Conservation (phyloP, 2,888 invertebrate genomes). For the Aricia artaxerxes region DNA sequence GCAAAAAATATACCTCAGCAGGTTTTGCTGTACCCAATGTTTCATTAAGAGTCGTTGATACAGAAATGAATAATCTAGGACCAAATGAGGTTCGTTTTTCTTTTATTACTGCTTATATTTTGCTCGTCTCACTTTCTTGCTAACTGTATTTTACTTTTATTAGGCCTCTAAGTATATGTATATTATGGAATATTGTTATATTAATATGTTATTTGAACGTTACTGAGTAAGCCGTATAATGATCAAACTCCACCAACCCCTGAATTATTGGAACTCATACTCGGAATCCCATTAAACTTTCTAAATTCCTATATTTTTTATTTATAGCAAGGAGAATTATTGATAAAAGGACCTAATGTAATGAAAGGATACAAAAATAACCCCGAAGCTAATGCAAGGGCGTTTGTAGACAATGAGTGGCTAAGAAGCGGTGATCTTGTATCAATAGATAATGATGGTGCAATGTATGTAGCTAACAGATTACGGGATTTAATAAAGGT, state of each 20-base stretch:
- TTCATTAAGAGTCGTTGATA: conserved; percentile 76
- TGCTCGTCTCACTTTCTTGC: neutral
- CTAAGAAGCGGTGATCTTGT: conserved; percentile 87
- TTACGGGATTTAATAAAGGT: conserved; percentile 91
- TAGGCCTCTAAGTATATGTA: too few relatives aligned
- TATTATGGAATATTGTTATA: too few relatives aligned
- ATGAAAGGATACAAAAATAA: conserved; percentile 91
- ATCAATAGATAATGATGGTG: conserved; percentile 82
- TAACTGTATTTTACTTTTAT: too few relatives aligned
- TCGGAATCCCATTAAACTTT: too few relatives aligned
- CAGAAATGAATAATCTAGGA: conserved; percentile 66
- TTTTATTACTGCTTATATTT: neutral
- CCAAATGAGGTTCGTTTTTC: conserved; percentile 52
- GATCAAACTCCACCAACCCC: too few relatives aligned
- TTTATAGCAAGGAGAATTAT: conserved; percentile 84
- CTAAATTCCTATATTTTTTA: neutral
- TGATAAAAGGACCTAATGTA: conserved; percentile 87
- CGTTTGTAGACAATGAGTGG: conserved; percentile 85
- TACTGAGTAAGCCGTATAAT: too few relatives aligned
- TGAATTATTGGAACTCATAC: too few relatives aligned
- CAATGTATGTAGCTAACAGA: conserved; percentile 86
- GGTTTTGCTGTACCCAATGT: conserved; percentile 81
- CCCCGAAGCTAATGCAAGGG: conserved; percentile 84
- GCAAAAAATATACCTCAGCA: conserved; percentile 48
- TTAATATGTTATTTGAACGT: too few relatives aligned